Evolutionary conservation across 2,888 invertebrate genomes (phyloP), one percentile per base, ranked within the genome.

Genomic region (Nemoura dubitans): DNA sequence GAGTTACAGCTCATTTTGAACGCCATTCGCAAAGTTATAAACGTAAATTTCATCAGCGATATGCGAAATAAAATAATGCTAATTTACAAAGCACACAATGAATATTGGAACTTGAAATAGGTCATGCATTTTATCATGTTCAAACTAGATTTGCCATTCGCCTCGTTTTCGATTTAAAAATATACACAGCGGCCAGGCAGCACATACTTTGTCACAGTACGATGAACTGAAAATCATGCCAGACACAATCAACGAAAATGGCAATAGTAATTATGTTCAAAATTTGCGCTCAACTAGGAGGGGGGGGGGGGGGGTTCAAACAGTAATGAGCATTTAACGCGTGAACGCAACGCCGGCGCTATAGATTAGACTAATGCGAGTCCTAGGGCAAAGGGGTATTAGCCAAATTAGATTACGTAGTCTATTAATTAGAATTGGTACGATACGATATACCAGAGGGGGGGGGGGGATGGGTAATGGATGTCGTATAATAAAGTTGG

Each of bases 401-500:
- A 59, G 59, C 59, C 59, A 59, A 59, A 59, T 59, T 59, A 59
- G 59, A 59, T 59, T 59, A 59, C 59, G 59, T 59, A 59, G 59
- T 59, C 59, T 59, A 59, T 59, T 59, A 59, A 59, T 59, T 59
- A 59, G 59, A 59, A 59, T 59, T 59, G 59, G 59, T 21, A 59
- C 59, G 59, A 59, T 21, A 59, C 59, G 59, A 59, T 59, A 59
- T 59, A 59, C 16, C 59, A 36, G 36, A 10, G 36, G 36, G 3
- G 36, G 36, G 36, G 36, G 36, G 21, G 59, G 1, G 59, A 59
- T 59, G 59, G 59, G 59, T 59, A 59, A 59, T 59, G 59, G 59
- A 59, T 59, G 59, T 59, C 59, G 59, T 10, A 21, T 21, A 59
- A 59, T 59, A 59, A 59, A 59, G 59, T 59, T 59, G 16, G 59